A percentile compares a stretch with the other conserved stretches of the same genome.
phyloP scores from a whole-genome alignment of 2,797 vertebrate genomes.

The Sebastes dallii region DNA sequence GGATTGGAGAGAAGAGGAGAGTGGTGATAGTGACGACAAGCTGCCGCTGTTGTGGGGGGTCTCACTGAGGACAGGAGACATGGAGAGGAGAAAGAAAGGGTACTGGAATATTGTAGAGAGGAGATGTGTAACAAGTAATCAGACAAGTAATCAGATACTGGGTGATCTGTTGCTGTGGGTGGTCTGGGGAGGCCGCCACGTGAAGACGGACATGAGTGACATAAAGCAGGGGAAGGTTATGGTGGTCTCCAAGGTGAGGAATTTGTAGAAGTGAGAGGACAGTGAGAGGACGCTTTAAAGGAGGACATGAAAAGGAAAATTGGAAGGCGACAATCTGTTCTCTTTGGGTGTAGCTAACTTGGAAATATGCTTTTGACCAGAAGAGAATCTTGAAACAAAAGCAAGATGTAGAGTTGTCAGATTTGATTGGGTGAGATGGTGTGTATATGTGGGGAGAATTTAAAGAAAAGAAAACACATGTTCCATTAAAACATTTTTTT shows the following conservation, averaged over 20 bases:
- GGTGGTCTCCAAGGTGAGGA: slow-evolving; percentile 8
- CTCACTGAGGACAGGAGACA: slow-evolving; percentile 39
- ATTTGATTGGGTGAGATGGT: not conserved
- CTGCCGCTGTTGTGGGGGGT: slow-evolving; percentile 74
- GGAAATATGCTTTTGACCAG: not conserved
- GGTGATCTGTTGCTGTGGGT: slow-evolving; percentile 75
- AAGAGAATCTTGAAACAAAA: not conserved
- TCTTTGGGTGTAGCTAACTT: not conserved
- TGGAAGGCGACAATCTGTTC: not conserved
- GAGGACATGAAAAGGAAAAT: not conserved
- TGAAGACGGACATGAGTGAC: slow-evolving; percentile 2
- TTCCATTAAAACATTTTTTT: not conserved
- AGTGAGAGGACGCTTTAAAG: not conserved
- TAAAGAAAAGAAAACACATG: not conserved
- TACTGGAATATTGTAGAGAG: slow-evolving; percentile 41
- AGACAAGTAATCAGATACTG: slow-evolving; percentile 53
- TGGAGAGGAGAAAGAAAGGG: slow-evolving; percentile 9
- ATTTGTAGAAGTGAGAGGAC: not conserved
- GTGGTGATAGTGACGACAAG: slow-evolving; percentile 71
- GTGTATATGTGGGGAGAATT: not conserved
- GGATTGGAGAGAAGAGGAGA: slow-evolving; percentile 73
- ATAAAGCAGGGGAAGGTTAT: not conserved
- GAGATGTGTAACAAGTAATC: slow-evolving; percentile 59
- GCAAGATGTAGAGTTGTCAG: not conserved
- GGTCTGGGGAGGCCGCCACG: slow-evolving; percentile 50